Conservation (phyloP, 1,140 invertebrate species). For the Penaeus chinensis region DNA sequence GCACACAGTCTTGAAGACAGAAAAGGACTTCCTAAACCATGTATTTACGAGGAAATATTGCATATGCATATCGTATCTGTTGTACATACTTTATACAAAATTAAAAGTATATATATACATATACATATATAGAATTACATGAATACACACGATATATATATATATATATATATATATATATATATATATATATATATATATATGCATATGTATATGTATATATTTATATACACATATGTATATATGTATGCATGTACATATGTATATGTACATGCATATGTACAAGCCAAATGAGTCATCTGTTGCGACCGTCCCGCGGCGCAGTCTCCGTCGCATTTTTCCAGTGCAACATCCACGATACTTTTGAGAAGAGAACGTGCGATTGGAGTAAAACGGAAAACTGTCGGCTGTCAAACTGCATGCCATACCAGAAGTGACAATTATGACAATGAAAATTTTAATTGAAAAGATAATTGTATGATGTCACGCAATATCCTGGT, state of each 20-base stretch:
- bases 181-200: not conserved
- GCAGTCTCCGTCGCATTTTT: too few relatives aligned
- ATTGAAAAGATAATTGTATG: too few relatives aligned
- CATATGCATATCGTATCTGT: not conserved
- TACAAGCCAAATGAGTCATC: not conserved
- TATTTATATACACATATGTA: conserved; percentile 7
- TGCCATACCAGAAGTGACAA: too few relatives aligned
- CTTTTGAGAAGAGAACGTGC: too few relatives aligned
- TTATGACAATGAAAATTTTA: too few relatives aligned
- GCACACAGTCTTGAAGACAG: not conserved
- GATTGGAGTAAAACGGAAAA: too few relatives aligned
- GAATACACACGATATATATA: conserved; percentile 18
- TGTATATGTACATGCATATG: not conserved
- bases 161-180: not conserved
- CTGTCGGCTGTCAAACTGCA: too few relatives aligned
- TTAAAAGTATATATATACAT: not conserved
- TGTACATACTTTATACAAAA: not conserved
- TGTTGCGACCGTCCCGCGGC: not conserved
- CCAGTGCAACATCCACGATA: too few relatives aligned
- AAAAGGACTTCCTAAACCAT: not conserved
- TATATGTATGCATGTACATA: not conserved
- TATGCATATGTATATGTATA: not conserved
- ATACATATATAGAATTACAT: not conserved
- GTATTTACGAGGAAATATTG: not conserved
- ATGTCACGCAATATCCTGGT: too few relatives aligned